These are phyloP conservation scores for Ichneumoninae sp. DNA, from an alignment of 2,888 invertebrate genomes.

Conservation along the genomic window DNA sequence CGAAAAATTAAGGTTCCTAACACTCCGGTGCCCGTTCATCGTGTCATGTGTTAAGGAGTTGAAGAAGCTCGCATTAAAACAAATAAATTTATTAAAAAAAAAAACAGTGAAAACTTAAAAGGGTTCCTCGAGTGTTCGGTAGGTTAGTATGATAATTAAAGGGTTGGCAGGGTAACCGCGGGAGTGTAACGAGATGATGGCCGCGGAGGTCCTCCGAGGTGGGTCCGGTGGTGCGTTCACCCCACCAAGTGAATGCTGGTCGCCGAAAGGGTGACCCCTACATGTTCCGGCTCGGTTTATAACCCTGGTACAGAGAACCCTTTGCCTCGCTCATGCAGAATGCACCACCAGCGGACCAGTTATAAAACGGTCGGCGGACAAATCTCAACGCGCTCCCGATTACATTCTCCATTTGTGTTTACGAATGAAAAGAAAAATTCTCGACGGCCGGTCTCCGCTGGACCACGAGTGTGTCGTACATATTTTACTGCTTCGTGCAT, in stretches of 20 bases:
- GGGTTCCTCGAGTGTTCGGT: slow-evolving; percentile 28
- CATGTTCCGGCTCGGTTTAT: slow-evolving; percentile 46
- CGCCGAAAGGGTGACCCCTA: slow-evolving; percentile 77
- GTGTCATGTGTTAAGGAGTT: too few relatives aligned
- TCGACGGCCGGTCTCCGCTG: background rate
- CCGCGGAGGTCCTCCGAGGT: slow-evolving; percentile 70
- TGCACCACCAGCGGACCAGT: slow-evolving; percentile 78
- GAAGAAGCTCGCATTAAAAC: too few relatives aligned
- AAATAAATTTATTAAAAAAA: background rate
- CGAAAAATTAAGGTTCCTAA: too few relatives aligned
- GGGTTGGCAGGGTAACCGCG: slow-evolving; percentile 46
- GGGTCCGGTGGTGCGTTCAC: slow-evolving; percentile 72
- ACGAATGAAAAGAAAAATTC: background rate
- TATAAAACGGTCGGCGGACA: slow-evolving; percentile 77
- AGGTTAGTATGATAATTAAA: slow-evolving; percentile 62
- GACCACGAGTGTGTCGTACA: background rate
- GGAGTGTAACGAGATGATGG: slow-evolving; percentile 48
- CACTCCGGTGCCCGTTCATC: too few relatives aligned
- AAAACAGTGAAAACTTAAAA: slow-evolving; percentile 7
- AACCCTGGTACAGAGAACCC: slow-evolving; percentile 30
- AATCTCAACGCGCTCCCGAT: slow-evolving; percentile 72
- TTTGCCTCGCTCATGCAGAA: slow-evolving; percentile 77
- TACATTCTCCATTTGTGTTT: slow-evolving; percentile 43
- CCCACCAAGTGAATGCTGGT: slow-evolving; percentile 74
- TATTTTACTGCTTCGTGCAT: background rate